Percentiles rank a stretch among this genome's conserved stretches.
Evolutionary conservation across 2,888 invertebrate species (phyloP).

Genomic region (Chrysolina americana): DNA sequence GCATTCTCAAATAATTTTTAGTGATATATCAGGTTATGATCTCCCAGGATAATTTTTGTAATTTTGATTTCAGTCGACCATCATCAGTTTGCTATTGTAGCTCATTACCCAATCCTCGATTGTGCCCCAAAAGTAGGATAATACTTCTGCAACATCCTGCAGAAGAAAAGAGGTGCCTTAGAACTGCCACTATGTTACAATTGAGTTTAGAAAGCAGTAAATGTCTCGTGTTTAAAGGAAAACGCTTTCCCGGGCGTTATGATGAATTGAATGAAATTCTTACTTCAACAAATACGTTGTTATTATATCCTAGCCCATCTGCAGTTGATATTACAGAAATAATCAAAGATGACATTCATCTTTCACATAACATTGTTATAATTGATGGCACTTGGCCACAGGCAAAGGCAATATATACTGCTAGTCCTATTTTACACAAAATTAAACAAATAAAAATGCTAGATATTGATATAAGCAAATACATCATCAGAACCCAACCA

Average conservation of each 20-base stretch:
- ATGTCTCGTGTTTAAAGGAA: conserved; percentile 86
- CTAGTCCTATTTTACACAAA: conserved; percentile 82
- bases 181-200: conserved; percentile 91
- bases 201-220: conserved; percentile 81
- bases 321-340: conserved; percentile 73
- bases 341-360: conserved; percentile 63
- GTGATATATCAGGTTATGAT: no score
- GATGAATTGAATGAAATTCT: conserved; percentile 79
- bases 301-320: conserved; percentile 85
- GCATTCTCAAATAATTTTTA: not conserved
- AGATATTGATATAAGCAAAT: conserved; percentile 82
- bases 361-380: conserved; percentile 80
- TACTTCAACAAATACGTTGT: conserved; percentile 77
- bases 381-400: conserved; percentile 98
- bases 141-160: conserved; percentile 94
- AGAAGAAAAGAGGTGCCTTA: conserved; percentile 89
- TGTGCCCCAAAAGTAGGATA: conserved; percentile 80
- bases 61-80: conserved; percentile 78
- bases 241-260: conserved; percentile 85
- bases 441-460: conserved; percentile 88
- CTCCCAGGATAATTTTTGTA: not conserved
- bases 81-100: conserved; percentile 91
- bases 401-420: conserved; percentile 91
- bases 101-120: conserved; percentile 80
- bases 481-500: conserved; percentile 94